phyloP scores from a whole-genome alignment of 2,113 vertebrate genomes.

The Ancistrus triradiatus region DNA sequence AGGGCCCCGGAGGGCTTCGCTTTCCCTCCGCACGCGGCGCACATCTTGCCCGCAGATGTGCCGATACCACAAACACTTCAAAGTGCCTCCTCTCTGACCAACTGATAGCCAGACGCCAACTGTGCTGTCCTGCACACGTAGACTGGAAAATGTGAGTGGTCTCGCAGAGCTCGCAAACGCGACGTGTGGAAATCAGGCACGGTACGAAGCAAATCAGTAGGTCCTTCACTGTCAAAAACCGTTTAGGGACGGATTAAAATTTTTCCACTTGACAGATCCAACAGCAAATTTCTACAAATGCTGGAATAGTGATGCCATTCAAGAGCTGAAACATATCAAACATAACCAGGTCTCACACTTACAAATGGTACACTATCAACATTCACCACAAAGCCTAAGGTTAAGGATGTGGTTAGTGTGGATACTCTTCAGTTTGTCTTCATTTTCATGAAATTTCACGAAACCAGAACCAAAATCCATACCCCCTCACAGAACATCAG shows the following conservation, averaged over 20 bases:
- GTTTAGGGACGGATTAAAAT: too few species aligned
- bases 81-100: conserved; percentile 84
- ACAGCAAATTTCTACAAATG: background rate
- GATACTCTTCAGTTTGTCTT: too few species aligned
- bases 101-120: conserved; percentile 85
- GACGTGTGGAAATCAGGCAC: conserved; percentile 33
- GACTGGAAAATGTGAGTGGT: conserved; percentile 88
- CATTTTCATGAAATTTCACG: too few species aligned
- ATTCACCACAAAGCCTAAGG: too few species aligned
- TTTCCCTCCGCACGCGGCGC: conserved; percentile 34
- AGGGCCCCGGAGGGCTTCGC: conserved; percentile 5
- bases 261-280: background rate
- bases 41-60: conserved; percentile 90
- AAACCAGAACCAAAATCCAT: too few species aligned
- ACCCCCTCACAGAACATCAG: too few species aligned
- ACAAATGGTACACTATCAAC: too few species aligned
- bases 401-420: too few species aligned
- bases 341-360: too few species aligned
- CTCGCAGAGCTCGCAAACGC: conserved; percentile 57
- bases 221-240: too few species aligned
- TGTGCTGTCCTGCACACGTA: conserved; percentile 88
- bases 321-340: too few species aligned
- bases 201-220: conserved; percentile 32
- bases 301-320: too few species aligned
- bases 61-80: conserved; percentile 84